These are phyloP conservation scores for Pipistrellus kuhlii DNA, from an alignment of 2,797 vertebrate species.

Conservation along the genomic window DNA sequence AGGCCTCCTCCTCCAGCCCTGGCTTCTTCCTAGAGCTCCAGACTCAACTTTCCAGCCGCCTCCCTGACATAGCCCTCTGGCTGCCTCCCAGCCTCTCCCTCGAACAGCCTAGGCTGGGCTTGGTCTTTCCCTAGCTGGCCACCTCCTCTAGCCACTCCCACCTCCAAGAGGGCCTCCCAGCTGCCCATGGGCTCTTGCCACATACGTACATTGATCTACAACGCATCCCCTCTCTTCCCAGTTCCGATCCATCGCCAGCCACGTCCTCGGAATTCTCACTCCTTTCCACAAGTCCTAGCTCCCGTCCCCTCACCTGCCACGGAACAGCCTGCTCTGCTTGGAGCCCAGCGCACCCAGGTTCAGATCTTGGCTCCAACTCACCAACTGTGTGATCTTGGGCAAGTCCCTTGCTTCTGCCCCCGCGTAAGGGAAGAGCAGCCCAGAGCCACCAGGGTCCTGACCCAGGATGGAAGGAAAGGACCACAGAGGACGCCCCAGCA, in stretches of 20 bases:
- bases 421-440: neutral
- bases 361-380: constrained; percentile 36
- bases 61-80: neutral
- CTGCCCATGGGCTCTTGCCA: neutral
- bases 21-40: neutral
- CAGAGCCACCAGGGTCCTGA: neutral
- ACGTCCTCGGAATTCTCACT: neutral
- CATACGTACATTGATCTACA: neutral
- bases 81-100: neutral
- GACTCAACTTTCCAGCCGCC: neutral
- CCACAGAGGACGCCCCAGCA: neutral
- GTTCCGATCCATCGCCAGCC: neutral
- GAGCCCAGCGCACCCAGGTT: neutral
- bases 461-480: neutral
- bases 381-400: constrained; percentile 53
- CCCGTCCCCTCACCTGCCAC: neutral
- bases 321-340: neutral
- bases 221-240: neutral
- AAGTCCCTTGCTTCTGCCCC: neutral
- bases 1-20: neutral
- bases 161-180: neutral
- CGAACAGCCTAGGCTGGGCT: neutral
- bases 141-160: neutral
- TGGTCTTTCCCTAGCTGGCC: neutral
- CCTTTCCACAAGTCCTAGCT: neutral